Percentiles rank a stretch among this genome's conserved stretches.
phyloP scores from a whole-genome alignment of 2,797 vertebrate genomes.

The Trichosurus vulpecula region DNA sequence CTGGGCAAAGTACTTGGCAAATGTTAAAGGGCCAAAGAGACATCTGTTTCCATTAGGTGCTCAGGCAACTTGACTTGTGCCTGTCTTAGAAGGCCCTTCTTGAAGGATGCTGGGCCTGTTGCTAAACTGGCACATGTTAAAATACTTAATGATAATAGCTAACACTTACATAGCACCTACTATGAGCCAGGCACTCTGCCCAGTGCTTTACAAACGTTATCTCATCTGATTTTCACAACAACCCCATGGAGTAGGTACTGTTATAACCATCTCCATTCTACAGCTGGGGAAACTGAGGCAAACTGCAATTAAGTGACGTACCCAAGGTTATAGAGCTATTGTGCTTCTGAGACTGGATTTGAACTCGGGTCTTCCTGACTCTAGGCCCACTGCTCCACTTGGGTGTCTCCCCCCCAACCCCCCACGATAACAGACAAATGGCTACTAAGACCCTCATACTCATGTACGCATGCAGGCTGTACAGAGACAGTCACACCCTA shows the following conservation, averaged over 20 bases:
- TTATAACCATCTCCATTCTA: background rate
- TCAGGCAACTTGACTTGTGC: too few species aligned
- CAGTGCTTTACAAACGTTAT: background rate
- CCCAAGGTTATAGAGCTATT: background rate
- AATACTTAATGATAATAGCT: background rate
- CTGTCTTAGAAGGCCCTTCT: background rate
- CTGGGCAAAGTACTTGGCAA: too few species aligned
- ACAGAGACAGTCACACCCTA: background rate
- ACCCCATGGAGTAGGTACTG: background rate
- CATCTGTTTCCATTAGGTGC: background rate
- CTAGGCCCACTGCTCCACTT: background rate
- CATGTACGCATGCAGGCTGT: background rate
- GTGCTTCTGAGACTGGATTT: background rate
- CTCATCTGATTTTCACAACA: background rate
- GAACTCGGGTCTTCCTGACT: background rate
- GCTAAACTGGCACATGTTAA: background rate
- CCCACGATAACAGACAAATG: background rate
- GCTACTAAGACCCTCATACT: background rate
- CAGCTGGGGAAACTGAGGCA: background rate
- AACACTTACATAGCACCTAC: background rate
- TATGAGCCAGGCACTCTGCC: background rate
- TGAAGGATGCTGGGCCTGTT: background rate
- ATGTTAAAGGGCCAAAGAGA: background rate
- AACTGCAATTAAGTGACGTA: background rate
- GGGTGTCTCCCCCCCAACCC: too few species aligned